Base-by-base conservation (phyloP, 2,797 vertebrate genomes). In the Siniperca scherzeri region DNA sequence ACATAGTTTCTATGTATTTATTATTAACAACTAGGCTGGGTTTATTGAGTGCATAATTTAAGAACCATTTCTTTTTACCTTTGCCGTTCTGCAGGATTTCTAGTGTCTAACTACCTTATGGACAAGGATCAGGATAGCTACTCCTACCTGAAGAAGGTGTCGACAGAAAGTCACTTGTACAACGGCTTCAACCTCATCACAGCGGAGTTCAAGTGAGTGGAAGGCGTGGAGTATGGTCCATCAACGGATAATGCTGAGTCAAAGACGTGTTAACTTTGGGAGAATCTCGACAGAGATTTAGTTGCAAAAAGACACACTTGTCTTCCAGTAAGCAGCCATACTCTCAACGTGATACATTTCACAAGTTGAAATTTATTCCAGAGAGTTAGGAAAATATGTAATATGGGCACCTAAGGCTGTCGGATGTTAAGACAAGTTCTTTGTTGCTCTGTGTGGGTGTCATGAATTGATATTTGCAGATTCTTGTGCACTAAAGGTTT, bases 161-260 rank as follows among this genome's bases (percentile, higher is more conserved):
- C 98, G 1, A 38, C 92, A 50, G 98, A 99, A 83, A 94, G 97
- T 85, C 97, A 98, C 82, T 92, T 97, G 84, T 99, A 99, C 95
- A 99, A 99, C 0, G 98, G 98, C 88, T 99, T 99, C 91, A 99
- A 99, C 94, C 97, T 99, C 91, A 89, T 99, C 91, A 96, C 98
- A 27, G 98, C 97, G 1, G 98, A 99, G 79, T 97, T 99, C 88
- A 99, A 95, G 98, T 99, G 93, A 96, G 96, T 94, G n/a, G 68
- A 87, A 74, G 2, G 1, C 69, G 75, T 55, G 68, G 53, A 44
- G 30, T 68, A 8, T 68, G 3, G 42, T 42, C 22, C 11, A 10
- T 64, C 25, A 52, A 9, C 40, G 1, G 53, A 40, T 59, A 67
- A 48, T 77, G 5, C 52, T 30, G 46, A 53, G 27, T 74, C 59